Base-by-base conservation (phyloP, 2,113 vertebrate species). In the Alligator mississippiensis region DNA sequence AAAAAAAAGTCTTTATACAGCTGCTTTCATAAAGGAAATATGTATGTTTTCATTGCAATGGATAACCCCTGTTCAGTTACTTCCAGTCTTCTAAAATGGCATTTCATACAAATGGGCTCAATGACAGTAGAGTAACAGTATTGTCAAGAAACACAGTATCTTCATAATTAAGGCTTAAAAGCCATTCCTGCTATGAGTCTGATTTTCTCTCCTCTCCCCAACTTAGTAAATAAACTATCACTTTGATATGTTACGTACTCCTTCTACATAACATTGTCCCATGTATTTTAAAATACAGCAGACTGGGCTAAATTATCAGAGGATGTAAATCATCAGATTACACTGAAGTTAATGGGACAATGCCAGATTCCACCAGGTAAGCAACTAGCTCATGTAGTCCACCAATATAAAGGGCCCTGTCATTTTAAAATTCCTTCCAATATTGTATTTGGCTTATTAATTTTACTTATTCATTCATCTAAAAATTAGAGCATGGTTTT, bases 291-390 rank as follows among this genome's bases (percentile, higher is more conserved):
- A 77, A 74, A 66, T 11, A 15, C 19, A 77, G 62, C 28, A 80
- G 55, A 77, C 1, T 22, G 77, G 70, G 15, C 57, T 9, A 14
- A 3, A 1, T 12, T 18, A 70, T 8, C 75, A 64, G 80, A 34
- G 83, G 77, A 2, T 1, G 1, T 4, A 4, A 25, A 34, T 9
- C 10, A 64, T 4, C 0, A 0, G 47, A 47, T 1, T 8, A 38
- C 63, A 5, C 64, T 82, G 14, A 60, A 66, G 30, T 13, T 6
- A 27, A 61, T 34, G 9, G 12, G 47, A 28, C 30, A 34, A 38
- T 72, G 70, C 34, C 70, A 57, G 28, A 11, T 19, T 82, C 24
- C 13, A 2, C 18, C 4, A 82, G 5, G 3, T 4, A 12, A 22
- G 0, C 47, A 70, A 15, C 6, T n/a, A 34, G 3, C 5, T 47